A percentile compares a stretch with the other conserved stretches of the same genome.
These are phyloP conservation scores for Acanthaster planci DNA, from an alignment of 35 echinoderm and acorn worm species.

Conservation along the genomic window DNA sequence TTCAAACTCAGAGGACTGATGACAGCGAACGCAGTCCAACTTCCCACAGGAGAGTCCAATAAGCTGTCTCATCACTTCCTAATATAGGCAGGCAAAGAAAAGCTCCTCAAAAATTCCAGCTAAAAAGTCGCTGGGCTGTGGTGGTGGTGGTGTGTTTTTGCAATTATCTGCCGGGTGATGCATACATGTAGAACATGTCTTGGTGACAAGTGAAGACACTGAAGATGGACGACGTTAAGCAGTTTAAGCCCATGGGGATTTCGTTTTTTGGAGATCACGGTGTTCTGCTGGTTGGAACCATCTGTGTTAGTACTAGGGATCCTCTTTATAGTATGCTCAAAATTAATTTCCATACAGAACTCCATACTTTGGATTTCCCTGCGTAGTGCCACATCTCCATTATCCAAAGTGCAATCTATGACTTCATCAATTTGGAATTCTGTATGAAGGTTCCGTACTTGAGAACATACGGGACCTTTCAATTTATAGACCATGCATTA, in stretches of 20 bases:
- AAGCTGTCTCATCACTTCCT: background rate
- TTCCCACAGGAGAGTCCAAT: background rate
- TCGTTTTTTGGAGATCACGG: no score
- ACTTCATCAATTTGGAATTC: no score
- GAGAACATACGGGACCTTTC: no score
- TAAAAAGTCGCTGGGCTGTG: background rate
- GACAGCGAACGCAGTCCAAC: background rate
- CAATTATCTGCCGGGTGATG: background rate
- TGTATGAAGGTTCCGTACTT: no score
- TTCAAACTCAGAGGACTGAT: no score
- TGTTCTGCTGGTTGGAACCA: background rate
- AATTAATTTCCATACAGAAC: no score
- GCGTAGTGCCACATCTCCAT: no score
- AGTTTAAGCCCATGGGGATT: background rate
- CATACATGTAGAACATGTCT: background rate
- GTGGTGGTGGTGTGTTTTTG: background rate
- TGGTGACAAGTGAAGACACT: background rate
- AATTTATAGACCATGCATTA: no score
- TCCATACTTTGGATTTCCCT: no score
- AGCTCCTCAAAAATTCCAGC: slow-evolving; percentile 7
- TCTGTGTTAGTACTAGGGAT: background rate
- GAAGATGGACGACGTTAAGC: background rate
- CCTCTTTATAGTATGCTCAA: no score
- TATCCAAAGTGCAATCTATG: no score
- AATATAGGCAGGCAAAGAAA: background rate